Base-by-base conservation (phyloP, 2,113 vertebrate genomes). In the Callionymus lyra region DNA sequence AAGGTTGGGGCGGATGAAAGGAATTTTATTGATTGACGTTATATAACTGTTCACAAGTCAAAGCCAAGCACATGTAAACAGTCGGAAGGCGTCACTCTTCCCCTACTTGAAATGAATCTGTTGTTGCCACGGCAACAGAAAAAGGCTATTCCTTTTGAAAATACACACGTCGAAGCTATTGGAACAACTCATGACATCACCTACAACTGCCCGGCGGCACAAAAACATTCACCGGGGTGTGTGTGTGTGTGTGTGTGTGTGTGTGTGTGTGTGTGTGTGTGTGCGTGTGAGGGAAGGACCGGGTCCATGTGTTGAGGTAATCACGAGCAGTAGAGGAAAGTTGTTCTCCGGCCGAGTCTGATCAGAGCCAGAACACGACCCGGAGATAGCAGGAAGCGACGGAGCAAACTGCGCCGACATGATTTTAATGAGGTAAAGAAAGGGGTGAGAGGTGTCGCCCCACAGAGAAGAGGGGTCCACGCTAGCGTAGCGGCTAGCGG, bases 251-350 rank as follows among this genome's bases (percentile, higher is more conserved):
- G 58, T n/a, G 53, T 54, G 58, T 58, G 63, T 63, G 65, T 47
- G 58, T 59, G 50, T 46, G 59, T 57, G 72, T 58, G 50, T 44
- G 41, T 42, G 41, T 41, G 51, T 34, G 44, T 44, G 52, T 31
- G 41, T 12, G 37, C 27, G 47, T 31, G 33, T 17, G 39, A 19
- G 57, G 40, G 41, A 34, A 21, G 44, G 13, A 27, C 50, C 55
- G 64, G 34, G 57, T 43, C 59, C 65, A 70, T 80, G 77, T 73
- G 76, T 65, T 85, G 81, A 83, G 82, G 81, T 77, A 76, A 84
- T 83, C 76, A 77, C 38, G 41, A 59, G 36, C 72, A 66, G 68
- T 47, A 42, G 59, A n/a, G 80, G 72, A 82, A 78, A 76, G 44
- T 80, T 82, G 75, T 68, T 70, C 58, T 58, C 34, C 16, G 36